Base-by-base conservation (phyloP, 2,888 invertebrate genomes). In the Andrena praecox region DNA sequence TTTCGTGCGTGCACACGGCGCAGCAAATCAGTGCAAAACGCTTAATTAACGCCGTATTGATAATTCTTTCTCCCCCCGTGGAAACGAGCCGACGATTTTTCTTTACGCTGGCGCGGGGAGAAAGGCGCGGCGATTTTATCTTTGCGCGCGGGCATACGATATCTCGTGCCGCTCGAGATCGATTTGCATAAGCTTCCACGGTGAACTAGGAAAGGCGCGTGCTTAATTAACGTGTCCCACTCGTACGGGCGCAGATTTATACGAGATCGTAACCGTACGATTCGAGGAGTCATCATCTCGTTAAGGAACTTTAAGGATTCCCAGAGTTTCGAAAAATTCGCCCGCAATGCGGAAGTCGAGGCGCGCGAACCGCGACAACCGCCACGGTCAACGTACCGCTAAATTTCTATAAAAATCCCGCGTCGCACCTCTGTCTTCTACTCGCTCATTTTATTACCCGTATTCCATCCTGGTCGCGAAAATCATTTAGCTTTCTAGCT, bases 191-290 rank as follows among this genome's bases (percentile, higher is more conserved):
- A 66, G 76, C 66, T 77, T 78, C 78, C 64, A 74, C 73, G 77
- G 69, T 80, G 78, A 83, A 80, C 81, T 80, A 77, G 75, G 77
- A 82, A 86, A 85, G 83, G 77, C 85, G 77, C 83, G 87, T 82
- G 81, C 82, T 88, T 87, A 88, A 88, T 88, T 87, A 88, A 86
- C 83, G 82, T 79, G 73, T 77, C 77, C 80, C 80, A 72, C 77
- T 83, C 83, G 79, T 59, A 67, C 64, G 64, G 50, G 27, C 56
- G 70, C 54, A 71, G 80, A 85, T 85, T 85, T 85, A 85, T 82
- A 80, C 82, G 60, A 75, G 83, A 82, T 82, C 83, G 85, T 85
- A 77, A 71, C 80, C 74, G 80, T 80, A 80, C 77, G 83, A 77
- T 83, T 59, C 80, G 71, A 52, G 77, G 80, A 80, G 71, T 77